A percentile compares a stretch with the other conserved stretches of the same genome.
These are phyloP conservation scores for Diorhabda carinulata DNA, from an alignment of 1,140 invertebrate genomes.

Conservation along the genomic window DNA sequence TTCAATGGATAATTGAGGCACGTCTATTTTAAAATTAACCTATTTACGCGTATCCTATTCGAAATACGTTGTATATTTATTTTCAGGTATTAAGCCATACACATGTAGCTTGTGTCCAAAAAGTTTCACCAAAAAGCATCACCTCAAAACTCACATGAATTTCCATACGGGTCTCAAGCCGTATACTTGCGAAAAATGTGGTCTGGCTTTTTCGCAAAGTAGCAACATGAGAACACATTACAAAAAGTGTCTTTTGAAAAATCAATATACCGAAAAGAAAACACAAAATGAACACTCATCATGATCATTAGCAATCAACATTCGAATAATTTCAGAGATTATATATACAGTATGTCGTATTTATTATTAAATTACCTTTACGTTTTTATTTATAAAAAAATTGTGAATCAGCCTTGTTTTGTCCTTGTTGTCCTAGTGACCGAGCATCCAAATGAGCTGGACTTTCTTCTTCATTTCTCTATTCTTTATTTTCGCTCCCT, in stretches of 20 bases:
- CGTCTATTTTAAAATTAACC: neutral
- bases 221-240: slow-evolving; percentile 76
- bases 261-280: neutral
- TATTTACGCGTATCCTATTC: neutral
- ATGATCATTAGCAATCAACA: too few relatives aligned
- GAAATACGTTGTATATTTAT: neutral
- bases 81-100: slow-evolving; percentile 77
- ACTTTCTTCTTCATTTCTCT: too few relatives aligned
- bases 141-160: slow-evolving; percentile 80
- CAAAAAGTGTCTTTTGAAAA: slow-evolving; percentile 60
- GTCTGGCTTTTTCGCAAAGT: slow-evolving; percentile 69
- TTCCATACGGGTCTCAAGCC: slow-evolving; percentile 74
- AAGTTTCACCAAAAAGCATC: slow-evolving; percentile 82
- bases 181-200: slow-evolving; percentile 69
- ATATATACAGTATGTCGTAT: too few relatives aligned
- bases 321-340: too few relatives aligned
- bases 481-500: too few relatives aligned
- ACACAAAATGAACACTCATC: too few relatives aligned
- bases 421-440: too few relatives aligned
- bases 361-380: too few relatives aligned
- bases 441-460: too few relatives aligned
- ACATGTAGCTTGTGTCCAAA: slow-evolving; percentile 79
- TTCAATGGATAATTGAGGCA: too few relatives aligned
- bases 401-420: too few relatives aligned
- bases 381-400: too few relatives aligned